Evolutionary conservation across 2,888 invertebrate genomes (phyloP), one percentile per base, ranked within the genome.

Genomic region (Physocephala rufipes): DNA sequence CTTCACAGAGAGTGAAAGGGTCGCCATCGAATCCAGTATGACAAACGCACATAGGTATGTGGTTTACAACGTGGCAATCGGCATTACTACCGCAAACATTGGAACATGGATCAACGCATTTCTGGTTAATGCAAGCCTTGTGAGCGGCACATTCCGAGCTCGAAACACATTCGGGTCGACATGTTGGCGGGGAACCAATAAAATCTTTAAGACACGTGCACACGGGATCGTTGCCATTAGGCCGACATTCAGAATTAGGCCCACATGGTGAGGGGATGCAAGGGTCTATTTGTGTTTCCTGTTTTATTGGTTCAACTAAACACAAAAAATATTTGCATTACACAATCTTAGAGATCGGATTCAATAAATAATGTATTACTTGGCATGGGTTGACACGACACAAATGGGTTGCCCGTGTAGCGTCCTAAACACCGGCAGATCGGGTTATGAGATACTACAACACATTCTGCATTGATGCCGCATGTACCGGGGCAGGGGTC

Each of bases 261-360:
- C 94, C 94, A 80, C 94, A 94, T 0, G 94, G 94, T n/a, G 92
- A 91, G 36, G 94, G 94, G 30, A 88, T 85, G 79, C 92, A 92
- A 16, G 90, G 90, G 78, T 90, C 88, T 7, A 76, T 77, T 4
- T 77, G 75, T 13, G 74, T 73, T n/a, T 58, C 45, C 58, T 83
- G 80, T 80, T 84, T 73, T 59, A 80, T 21, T 30, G 78, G 76
- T 71, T 74, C 55, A 76, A 75, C 80, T 80, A 73, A 70, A 76
- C 0, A 30, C 53, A 53, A 45, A 69, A 62, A 62, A 43, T 62
- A 62, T 36, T 45, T 2, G 19, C 16, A 62, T 4, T 28, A 0
- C 12, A 2, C 13, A 36, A 30, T 36, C 4, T 58, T 15, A 4
- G 58, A 26, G 7, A 26, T 45, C 9, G 19, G 21, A 26, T 47